Percentiles rank a stretch among this genome's conserved stretches.
These are phyloP conservation scores for Acanthosepion pharaonis DNA, from an alignment of 2,888 invertebrate species.

Conservation along the genomic window DNA sequence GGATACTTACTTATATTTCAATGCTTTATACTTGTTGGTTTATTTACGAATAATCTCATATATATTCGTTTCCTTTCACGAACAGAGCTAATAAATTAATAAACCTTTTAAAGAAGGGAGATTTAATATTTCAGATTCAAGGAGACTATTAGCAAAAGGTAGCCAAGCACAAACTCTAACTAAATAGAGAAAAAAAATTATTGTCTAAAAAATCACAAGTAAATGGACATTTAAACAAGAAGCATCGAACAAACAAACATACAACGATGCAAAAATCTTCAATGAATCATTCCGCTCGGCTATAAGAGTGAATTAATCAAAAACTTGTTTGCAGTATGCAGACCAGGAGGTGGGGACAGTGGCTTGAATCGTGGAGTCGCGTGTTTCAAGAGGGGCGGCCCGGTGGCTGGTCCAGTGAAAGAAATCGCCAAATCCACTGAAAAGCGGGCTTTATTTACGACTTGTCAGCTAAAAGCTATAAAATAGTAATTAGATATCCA, in stretches of 20 bases:
- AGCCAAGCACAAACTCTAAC: too few species aligned
- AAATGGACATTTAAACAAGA: background rate
- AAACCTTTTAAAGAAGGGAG: too few species aligned
- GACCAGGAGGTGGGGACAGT: background rate
- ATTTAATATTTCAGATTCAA: too few species aligned
- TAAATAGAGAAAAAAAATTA: too few species aligned
- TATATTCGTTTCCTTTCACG: too few species aligned
- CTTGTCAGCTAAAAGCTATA: background rate
- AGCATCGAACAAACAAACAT: background rate
- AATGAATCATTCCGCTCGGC: background rate
- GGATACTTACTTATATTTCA: too few species aligned
- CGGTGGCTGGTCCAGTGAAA: background rate
- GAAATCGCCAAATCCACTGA: background rate
- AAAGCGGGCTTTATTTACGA: background rate
- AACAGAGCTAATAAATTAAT: too few species aligned
- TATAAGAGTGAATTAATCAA: background rate
- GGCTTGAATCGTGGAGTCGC: background rate
- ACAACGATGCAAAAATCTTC: background rate
- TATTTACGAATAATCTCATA: too few species aligned
- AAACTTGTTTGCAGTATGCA: background rate
- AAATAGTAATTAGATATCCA: background rate
- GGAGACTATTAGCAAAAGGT: too few species aligned
- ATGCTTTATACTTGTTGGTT: too few species aligned
- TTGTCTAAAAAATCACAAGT: background rate
- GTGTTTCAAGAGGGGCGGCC: background rate